A percentile compares a stretch with the other conserved stretches of the same genome.
phyloP scores from a whole-genome alignment of 2,113 vertebrate genomes.

The Notothenia coriiceps region DNA sequence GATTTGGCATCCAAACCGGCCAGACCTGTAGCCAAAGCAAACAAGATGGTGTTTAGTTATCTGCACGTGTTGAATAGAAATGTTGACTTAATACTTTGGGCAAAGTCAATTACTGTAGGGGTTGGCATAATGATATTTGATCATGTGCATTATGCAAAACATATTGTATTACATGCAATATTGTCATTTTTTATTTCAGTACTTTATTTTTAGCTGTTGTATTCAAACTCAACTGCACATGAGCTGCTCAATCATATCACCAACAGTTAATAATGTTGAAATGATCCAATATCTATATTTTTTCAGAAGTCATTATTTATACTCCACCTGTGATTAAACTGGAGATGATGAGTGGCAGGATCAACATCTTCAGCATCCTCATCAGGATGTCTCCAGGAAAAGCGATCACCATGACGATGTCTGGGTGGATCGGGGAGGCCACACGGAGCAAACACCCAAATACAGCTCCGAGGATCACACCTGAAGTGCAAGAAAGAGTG shows the following conservation, averaged over 20 bases:
- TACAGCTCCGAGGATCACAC: conserved; percentile 94
- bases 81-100: conserved; percentile 11
- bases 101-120: too few species aligned
- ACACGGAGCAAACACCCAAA: conserved; percentile 91
- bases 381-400: conserved; percentile 99
- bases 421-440: conserved; percentile 93
- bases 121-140: too few species aligned
- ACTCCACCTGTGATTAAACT: conserved; percentile 97
- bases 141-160: too few species aligned
- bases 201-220: too few species aligned
- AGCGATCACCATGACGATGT: conserved; percentile 96
- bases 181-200: too few species aligned
- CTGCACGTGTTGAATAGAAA: conserved; percentile 20
- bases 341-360: conserved; percentile 98
- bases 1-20: conserved; percentile 97
- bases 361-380: conserved; percentile 99
- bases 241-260: background rate
- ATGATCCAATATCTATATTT: too few species aligned
- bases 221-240: background rate
- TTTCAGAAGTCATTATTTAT: background rate
- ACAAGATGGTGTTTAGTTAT: conserved; percentile 35
- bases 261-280: background rate
- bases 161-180: too few species aligned
- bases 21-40: conserved; percentile 86
- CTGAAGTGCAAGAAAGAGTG: conserved; percentile 74